These are phyloP conservation scores for Aphidius gifuensis DNA, from an alignment of 1,140 invertebrate species.

Conservation along the genomic window DNA sequence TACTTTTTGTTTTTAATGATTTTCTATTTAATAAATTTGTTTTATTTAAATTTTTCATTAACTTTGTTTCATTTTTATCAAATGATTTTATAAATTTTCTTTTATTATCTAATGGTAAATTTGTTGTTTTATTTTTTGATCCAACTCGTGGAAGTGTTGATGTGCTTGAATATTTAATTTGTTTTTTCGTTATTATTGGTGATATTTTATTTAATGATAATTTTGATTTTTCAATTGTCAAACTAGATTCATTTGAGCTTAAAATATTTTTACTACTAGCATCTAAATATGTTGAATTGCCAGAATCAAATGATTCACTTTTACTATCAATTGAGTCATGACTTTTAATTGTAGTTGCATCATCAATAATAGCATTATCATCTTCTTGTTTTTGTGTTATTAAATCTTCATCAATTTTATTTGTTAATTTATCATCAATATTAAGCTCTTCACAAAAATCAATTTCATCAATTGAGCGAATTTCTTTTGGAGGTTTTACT, in stretches of 20 bases:
- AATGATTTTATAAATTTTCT: neutral
- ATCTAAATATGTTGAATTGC: neutral
- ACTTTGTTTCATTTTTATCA: neutral
- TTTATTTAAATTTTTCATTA: neutral
- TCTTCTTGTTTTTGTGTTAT: no score
- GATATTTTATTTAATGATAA: neutral
- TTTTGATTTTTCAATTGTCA: neutral
- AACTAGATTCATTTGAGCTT: neutral
- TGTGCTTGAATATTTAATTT: neutral
- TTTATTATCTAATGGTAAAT: neutral
- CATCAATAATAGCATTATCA: no score
- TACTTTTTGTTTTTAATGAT: slow-evolving; percentile 20
- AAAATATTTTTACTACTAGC: slow-evolving; percentile 1
- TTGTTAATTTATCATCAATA: no score
- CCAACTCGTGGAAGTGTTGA: neutral
- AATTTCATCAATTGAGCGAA: no score
- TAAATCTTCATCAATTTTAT: no score
- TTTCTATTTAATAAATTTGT: neutral
- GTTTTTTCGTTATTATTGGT: neutral
- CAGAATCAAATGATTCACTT: no score
- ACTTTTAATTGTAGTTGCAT: no score
- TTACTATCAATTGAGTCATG: no score
- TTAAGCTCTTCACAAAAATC: no score
- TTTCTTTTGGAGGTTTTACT: no score
- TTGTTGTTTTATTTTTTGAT: neutral